Percentiles rank a stretch among this genome's conserved stretches.
Evolutionary conservation across 2,113 vertebrate species (phyloP).

Genomic region (Myocastor coypus): DNA sequence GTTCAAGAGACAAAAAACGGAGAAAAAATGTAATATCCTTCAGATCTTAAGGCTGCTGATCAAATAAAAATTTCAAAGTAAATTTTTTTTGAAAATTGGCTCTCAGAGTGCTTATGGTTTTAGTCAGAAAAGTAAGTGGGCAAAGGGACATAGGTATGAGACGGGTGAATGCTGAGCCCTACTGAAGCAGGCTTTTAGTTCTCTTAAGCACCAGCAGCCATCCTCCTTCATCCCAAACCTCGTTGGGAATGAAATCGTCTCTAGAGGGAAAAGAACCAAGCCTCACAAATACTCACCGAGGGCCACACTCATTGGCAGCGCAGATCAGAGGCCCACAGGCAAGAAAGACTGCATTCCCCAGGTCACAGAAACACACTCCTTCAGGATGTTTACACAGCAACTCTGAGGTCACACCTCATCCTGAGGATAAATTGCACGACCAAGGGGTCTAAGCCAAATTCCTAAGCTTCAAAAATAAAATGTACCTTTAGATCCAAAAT

Average conservation of each 20-base stretch:
- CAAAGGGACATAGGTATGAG: constrained; percentile 46
- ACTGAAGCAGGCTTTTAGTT: constrained; percentile 80
- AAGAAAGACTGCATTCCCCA: too few species aligned
- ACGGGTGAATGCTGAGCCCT: constrained; percentile 79
- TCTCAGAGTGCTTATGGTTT: constrained; percentile 71
- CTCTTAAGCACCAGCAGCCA: constrained; percentile 72
- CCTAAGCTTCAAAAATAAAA: constrained; percentile 63
- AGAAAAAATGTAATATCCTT: constrained; percentile 82
- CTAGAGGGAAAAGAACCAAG: neutral
- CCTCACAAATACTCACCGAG: neutral
- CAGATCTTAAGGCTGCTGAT: constrained; percentile 85
- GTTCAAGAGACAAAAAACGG: constrained; percentile 79
- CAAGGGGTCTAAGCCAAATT: constrained; percentile 61
- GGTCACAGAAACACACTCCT: constrained; percentile 59
- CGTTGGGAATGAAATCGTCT: constrained; percentile 63
- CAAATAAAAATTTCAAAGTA: constrained; percentile 87
- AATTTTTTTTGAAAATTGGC: constrained; percentile 81
- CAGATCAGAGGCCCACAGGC: neutral
- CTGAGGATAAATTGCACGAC: neutral
- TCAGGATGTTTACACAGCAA: constrained; percentile 59
- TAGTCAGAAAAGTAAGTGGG: constrained; percentile 65
- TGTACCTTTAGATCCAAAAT: constrained; percentile 52
- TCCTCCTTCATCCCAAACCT: constrained; percentile 73
- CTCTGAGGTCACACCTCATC: constrained; percentile 63
- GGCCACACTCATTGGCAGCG: neutral